Evolutionary conservation across 2,888 invertebrate species (phyloP), one percentile per base, ranked within the genome.

Genomic region (Leptopilina drosophilae): DNA sequence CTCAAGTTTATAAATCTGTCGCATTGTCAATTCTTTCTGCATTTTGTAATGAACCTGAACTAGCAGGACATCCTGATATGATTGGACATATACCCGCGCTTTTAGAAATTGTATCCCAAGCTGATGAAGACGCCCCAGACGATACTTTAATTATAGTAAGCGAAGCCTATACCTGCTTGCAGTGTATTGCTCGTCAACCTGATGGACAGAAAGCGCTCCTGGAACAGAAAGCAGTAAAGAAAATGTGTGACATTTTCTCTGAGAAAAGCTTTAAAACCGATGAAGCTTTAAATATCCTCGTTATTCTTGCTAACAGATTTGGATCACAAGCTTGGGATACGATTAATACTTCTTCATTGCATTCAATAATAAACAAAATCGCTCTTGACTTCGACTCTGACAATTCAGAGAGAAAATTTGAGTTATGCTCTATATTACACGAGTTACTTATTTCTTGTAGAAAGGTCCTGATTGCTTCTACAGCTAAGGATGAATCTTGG

Each of bases 241-340:
- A 95, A 92, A 95, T 97, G 95, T 95, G 96, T 73, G 96, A 97
- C 90, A 96, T 97, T 84, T 98, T 97, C 90, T 94, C 96, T 0
- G 96, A 96, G 83, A 97, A 97, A 90, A 96, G 96, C 91, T 97
- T 97, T 88, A 97, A 97, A 91, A 97, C 97, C 0, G 98, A 98
- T 89, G 96, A 97, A 90, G 97, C 97, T 0, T 92, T 97, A 56
- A 96, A 96, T 87, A 94, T 98, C 85, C 93, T 97, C 77, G 96
- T 96, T 3, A 94, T 95, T 77, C 91, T 97, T 76, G 96, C 96
- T 0, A 94, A 94, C 82, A 93, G 94, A 84, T 95, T 96, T 89
- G 97, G 97, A 0, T 93, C 95, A 0, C 91, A 93, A 40, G 95
- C 96, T 42, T 97, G 97, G 97, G 95, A 95, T 83, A 87, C 90